Evolutionary conservation across 2,888 invertebrate species (phyloP), one percentile per base, ranked within the genome.

Genomic region (Archaeoteleia sp.): DNA sequence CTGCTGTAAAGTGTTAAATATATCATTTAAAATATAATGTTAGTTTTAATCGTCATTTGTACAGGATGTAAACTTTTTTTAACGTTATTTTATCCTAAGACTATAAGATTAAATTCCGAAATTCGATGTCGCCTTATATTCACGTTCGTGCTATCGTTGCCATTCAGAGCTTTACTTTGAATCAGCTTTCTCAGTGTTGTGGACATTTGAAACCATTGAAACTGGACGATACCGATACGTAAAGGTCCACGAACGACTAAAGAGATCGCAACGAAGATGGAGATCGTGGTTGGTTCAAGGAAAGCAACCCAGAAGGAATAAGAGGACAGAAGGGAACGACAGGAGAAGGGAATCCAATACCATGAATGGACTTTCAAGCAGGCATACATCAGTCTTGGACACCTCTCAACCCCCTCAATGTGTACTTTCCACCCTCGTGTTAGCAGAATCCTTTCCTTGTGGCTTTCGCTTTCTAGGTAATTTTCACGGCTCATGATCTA

Each of bases 341-440:
- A 49, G 46, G 14, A 55, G 58, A 40, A 54, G 42, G 54, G 58
- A 65, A 75, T 82, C 79, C 81, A 84, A 83, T 84, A 83, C 76
- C 79, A 77, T 70, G 83, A 82, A 84, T 84, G 83, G 83, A 84
- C 83, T 84, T 84, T 83, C 82, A 84, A 84, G 82, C 77, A 83
- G 83, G 81, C 80, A 79, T 83, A 79, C 73, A 83, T 82, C 83
- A 82, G 74, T 62, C 67, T 67, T 66, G 54, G 63, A 65, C 57
- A 57, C 55, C 67, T 51, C 40, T 46, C 54, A 51, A 53, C 40
- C 42, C 58, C 54, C 17, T 39, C 46, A 54, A 34, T 37, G 57
- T 67, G 63, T 49, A 46, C 53, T 66, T 69, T 69, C 43, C 58
- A 51, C 66, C 66, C 70, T 65, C 54, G 53, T 65, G 60, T 72